Base-by-base conservation (phyloP, 2,113 vertebrate species). In the Phrynocephalus versicolor region DNA sequence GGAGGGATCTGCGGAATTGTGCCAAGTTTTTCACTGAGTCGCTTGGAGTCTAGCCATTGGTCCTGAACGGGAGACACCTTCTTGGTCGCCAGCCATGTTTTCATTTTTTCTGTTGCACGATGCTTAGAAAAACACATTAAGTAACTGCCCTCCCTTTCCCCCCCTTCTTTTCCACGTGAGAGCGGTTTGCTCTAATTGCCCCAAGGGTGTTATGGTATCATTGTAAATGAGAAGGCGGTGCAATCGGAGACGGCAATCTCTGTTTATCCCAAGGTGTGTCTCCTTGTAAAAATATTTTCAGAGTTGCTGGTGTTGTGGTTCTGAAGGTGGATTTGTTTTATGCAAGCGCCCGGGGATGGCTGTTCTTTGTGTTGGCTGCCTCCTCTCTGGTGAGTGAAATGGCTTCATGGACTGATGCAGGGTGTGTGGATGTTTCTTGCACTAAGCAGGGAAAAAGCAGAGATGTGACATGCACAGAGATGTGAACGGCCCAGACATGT, bases 71-170 rank as follows among this genome's bases (percentile, higher is more conserved):
- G 55, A 73, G 79, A 14, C 0, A 1, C 0, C 9, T 33, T 6
- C 60, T 93, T 92, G 88, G 82, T 89, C 85, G 91, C 88, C 88
- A 88, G 84, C 89, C 91, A 88, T 30, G 83, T 90, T 84, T 45
- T 21, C 2, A 18, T 12, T 23, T 51, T 7, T 60, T 37, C n/a
- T 12, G 0, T 5, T 37, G 62, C 73, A 77, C 51, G 83, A 37
- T 13, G 6, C 41, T 33, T 64, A 65, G 82, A 71, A 75, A n/a
- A 75, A 65, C 82, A 73, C 81, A 76, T 84, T 67, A 30, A 30
- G 35, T 86, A 92, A 95, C 91, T 89, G 65, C 81, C 89, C 88
- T 89, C 83, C 71, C 92, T 79, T 90, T 88, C 89, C 80, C 67
- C 93, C 76, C 87, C 90, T 91, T 70, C 88, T 90, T 90, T 94